phyloP scores from a whole-genome alignment of 2,888 invertebrate species.

The Uropetala carovei region DNA sequence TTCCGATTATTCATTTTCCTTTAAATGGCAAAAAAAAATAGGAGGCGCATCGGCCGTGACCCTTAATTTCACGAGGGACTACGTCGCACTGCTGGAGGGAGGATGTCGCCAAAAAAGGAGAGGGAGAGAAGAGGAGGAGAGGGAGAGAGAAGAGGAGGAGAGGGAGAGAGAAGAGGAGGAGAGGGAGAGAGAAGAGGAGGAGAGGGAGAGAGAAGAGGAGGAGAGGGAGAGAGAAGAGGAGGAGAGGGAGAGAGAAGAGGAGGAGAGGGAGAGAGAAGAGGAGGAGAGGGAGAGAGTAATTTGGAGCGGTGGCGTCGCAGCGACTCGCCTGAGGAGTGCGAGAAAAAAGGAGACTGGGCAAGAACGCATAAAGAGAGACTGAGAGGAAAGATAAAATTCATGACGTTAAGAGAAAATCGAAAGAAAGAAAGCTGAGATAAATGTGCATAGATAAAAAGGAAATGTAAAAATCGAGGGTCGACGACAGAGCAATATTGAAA shows the following conservation, averaged over 20 bases:
- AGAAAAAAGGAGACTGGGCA: not conserved
- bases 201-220: not conserved
- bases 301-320: not conserved
- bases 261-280: not conserved
- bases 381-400: not conserved
- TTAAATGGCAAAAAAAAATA: too few relatives aligned
- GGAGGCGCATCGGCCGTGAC: too few relatives aligned
- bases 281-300: not conserved
- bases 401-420: not conserved
- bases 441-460: not conserved
- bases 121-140: not conserved
- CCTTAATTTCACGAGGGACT: too few relatives aligned
- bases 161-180: not conserved
- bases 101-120: not conserved
- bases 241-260: not conserved
- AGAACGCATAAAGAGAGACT: not conserved
- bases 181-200: not conserved
- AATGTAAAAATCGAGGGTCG: not conserved
- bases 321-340: not conserved
- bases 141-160: not conserved
- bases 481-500: too few relatives aligned
- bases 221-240: not conserved
- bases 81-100: too few relatives aligned
- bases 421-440: not conserved
- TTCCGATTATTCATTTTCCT: too few relatives aligned